Percentiles rank a stretch among this genome's conserved stretches.
These are phyloP conservation scores for Eristalis arbustorum DNA, from an alignment of 2,888 invertebrate species.

Conservation along the genomic window DNA sequence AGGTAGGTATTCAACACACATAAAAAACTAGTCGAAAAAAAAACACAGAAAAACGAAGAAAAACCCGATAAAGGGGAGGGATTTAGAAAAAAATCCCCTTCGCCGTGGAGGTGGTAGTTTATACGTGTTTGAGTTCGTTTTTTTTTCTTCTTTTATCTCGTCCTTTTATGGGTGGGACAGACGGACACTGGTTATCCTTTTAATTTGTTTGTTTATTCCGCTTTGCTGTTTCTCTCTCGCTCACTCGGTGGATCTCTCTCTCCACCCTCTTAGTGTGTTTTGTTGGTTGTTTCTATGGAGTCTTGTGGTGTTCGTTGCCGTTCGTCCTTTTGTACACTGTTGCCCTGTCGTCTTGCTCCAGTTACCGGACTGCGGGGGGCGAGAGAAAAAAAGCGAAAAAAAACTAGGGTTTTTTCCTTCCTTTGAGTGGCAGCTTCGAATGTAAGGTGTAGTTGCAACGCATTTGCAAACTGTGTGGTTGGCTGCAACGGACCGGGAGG, in stretches of 20 bases:
- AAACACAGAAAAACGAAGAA: not conserved
- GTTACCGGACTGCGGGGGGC: not conserved
- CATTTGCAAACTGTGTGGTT: not conserved
- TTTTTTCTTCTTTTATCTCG: not conserved
- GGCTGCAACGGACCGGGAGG: not conserved
- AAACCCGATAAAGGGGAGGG: constrained; percentile 50
- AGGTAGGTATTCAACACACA: not conserved
- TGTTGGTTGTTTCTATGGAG: not conserved
- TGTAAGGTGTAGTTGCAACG: not conserved
- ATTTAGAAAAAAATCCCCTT: constrained; percentile 46
- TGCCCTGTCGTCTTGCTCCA: not conserved
- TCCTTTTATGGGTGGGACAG: constrained; percentile 56
- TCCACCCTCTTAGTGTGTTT: no score
- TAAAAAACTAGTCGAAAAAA: not conserved
- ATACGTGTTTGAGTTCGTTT: no score
- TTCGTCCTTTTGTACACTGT: not conserved
- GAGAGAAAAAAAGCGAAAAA: not conserved
- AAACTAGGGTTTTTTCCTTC: not conserved
- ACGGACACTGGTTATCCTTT: constrained; percentile 43
- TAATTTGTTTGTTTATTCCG: constrained; percentile 20
- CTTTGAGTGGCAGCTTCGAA: not conserved
- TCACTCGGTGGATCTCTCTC: not conserved
- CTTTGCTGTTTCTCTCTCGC: not conserved
- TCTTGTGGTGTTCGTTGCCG: not conserved
- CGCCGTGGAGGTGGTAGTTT: not conserved